A percentile compares a stretch with the other conserved stretches of the same genome.
Evolutionary conservation across 1,140 invertebrate genomes (phyloP).

Genomic region (Aphis craccivora): DNA sequence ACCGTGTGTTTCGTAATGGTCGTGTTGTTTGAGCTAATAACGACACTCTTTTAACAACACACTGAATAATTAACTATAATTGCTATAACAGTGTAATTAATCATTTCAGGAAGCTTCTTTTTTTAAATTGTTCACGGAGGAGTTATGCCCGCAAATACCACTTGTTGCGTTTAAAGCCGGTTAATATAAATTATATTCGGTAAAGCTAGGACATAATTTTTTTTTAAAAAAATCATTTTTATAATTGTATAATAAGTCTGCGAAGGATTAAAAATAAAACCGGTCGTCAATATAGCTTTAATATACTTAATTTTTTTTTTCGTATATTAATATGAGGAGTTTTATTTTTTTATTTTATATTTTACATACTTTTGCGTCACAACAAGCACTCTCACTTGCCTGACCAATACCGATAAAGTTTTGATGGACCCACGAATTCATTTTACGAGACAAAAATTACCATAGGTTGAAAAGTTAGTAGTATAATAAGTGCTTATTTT

Average conservation of each 20-base stretch:
- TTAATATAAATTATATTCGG: neutral
- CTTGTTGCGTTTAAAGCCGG: neutral
- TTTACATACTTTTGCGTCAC: neutral
- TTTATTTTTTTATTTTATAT: neutral
- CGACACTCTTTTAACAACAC: neutral
- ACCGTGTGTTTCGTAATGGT: slow-evolving; percentile 21
- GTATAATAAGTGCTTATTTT: slow-evolving; percentile 8
- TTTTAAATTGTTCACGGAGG: neutral
- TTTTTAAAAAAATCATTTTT: neutral
- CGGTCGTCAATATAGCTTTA: neutral
- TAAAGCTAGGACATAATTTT: neutral
- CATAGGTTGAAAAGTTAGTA: slow-evolving; percentile 11
- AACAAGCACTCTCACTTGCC: neutral
- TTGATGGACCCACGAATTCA: neutral
- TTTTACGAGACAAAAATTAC: slow-evolving; percentile 17
- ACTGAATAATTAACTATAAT: slow-evolving; percentile 20
- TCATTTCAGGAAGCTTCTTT: slow-evolving; percentile 3
- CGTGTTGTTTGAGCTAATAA: slow-evolving; percentile 23
- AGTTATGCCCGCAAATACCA: neutral
- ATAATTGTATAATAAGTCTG: slow-evolving; percentile 11
- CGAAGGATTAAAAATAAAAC: slow-evolving; percentile 17
- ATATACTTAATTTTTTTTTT: neutral
- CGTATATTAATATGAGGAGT: neutral
- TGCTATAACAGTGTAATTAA: slow-evolving; percentile 20
- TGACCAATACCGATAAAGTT: neutral